Base-by-base conservation (phyloP, 2,888 invertebrate species). In the Podabrus alpinus region DNA sequence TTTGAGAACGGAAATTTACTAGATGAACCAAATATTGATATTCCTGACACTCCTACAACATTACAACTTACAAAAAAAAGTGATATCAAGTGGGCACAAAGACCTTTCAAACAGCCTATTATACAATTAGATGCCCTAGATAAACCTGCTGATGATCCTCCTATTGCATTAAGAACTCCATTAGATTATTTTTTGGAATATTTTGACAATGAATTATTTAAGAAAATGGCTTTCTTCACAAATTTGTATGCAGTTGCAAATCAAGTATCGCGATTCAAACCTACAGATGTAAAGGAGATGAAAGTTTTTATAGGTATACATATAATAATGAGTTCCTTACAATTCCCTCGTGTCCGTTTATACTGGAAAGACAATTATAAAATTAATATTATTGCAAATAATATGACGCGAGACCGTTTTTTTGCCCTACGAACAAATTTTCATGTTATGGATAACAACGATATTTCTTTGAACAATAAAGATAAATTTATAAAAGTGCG, bases 271-370 rank as follows among this genome's bases (percentile, higher is more conserved):
- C 13, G n/a, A n/a, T 59, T 59, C 15, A 59, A 15, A 59, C 13
- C 3, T 4, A 7, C 59, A 59, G 13, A 13, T 59, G 59, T 15
- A n/a, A n/a, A 13, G n/a, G 68, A 68, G 59, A 59, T 68, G 15
- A 68, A 68, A 45, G 11, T 11, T 45, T 68, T 68, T 24, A 16
- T 68, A n/a, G 68, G 16, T 59, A n/a, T 59, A 2, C 62, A 62
- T 59, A 70, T 70, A 15, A 70, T 70, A n/a, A 62, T 60, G 1
- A 29, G 70, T 3, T 64, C 17, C 29, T 29, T 70, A 25, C 29
- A 70, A 62, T 64, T 62, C 61, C 70, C 70, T 17, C 13, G 64
- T 3, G n/a, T 25, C 9, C 21, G 61, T 11, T 15, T 69, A 61
- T 69, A 69, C 16, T 69, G 69, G 15, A 16, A 61, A n/a, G 11